These are phyloP conservation scores for Drosophila gunungcola DNA, from an alignment of 1,140 invertebrate genomes.

Conservation along the genomic window DNA sequence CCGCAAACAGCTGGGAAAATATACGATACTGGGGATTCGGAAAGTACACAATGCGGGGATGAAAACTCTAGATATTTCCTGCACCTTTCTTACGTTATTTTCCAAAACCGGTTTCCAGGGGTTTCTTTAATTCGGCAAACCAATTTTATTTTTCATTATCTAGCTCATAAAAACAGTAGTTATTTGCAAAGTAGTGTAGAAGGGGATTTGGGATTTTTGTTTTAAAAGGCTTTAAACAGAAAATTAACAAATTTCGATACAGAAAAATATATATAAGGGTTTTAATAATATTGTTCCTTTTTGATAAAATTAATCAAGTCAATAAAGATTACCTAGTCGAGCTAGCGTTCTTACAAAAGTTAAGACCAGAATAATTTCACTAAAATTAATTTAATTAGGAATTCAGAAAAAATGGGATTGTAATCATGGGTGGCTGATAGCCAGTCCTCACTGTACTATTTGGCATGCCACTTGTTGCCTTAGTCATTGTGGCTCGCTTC, in stretches of 20 bases:
- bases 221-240: too few relatives aligned
- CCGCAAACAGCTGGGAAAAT: constrained; percentile 33
- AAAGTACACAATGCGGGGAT: constrained; percentile 19
- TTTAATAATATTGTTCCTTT: too few relatives aligned
- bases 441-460: neutral
- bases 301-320: too few relatives aligned
- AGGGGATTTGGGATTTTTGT: too few relatives aligned
- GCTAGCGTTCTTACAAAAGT: too few relatives aligned
- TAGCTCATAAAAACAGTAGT: neutral
- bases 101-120: constrained; percentile 24
- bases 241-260: too few relatives aligned
- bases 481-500: constrained; percentile 45
- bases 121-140: neutral
- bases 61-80: constrained; percentile 11
- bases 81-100: constrained; percentile 2
- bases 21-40: neutral
- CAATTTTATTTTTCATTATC: neutral
- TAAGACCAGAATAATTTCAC: too few relatives aligned
- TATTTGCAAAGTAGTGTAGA: neutral
- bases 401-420: neutral
- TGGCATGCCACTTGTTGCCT: constrained; percentile 13
- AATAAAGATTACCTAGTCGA: too few relatives aligned
- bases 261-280: too few relatives aligned
- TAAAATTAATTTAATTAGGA: too few relatives aligned
- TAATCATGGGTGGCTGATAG: neutral